Percentiles rank a stretch among this genome's conserved stretches.
Conservation (phyloP, 2,113 vertebrate species). For the Colaptes auratus region DNA sequence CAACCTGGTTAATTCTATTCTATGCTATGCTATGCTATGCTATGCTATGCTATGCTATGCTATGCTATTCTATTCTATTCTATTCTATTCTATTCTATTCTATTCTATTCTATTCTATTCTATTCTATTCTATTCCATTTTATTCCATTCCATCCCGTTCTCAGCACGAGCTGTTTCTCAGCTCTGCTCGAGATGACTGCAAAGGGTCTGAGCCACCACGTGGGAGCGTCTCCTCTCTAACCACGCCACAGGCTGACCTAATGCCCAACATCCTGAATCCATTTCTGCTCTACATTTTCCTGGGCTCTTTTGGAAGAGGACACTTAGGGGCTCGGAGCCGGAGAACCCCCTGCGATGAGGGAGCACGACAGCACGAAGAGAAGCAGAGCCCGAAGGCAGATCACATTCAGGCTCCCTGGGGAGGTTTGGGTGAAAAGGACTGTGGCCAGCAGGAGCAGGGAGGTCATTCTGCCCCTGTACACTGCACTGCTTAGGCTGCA, state of each 20-base stretch:
- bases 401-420: conserved; percentile 22
- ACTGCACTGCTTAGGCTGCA: too few species aligned
- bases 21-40: too few species aligned
- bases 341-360: background rate
- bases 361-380: background rate
- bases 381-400: background rate
- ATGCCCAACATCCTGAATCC: background rate
- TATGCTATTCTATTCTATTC: too few species aligned
- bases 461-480: too few species aligned
- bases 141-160: too few species aligned
- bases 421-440: background rate
- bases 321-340: background rate
- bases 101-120: too few species aligned
- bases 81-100: too few species aligned
- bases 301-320: conserved; percentile 6
- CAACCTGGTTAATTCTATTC: too few species aligned
- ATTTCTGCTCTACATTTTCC: conserved; percentile 36
- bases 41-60: too few species aligned
- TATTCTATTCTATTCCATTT: too few species aligned
- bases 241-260: background rate
- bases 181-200: background rate
- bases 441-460: too few species aligned
- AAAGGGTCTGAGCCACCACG: background rate
- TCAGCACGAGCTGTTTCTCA: background rate
- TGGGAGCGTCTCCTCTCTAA: background rate